Evolutionary conservation across 2,113 vertebrate genomes (phyloP).

Genomic region (Vimba vimba): DNA sequence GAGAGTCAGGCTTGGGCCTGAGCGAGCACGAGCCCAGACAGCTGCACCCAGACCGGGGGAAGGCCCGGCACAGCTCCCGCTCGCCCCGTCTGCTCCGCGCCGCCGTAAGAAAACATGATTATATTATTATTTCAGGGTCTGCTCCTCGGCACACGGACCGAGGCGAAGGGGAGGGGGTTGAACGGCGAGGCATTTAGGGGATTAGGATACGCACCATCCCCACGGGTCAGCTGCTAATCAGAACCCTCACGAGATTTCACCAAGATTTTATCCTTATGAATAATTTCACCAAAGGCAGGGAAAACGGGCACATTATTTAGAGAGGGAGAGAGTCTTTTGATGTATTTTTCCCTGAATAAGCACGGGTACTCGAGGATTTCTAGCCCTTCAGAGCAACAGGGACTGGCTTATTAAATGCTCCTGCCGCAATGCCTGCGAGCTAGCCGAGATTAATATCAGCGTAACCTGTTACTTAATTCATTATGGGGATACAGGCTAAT

Average conservation of each 20-base stretch:
- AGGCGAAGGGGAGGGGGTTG: slow-evolving; percentile 61
- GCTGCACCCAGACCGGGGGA: slow-evolving; percentile 66
- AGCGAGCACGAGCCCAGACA: slow-evolving; percentile 70
- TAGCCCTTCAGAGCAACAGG: slow-evolving; percentile 92
- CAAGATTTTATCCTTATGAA: slow-evolving; percentile 94
- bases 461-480: slow-evolving; percentile 99
- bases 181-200: slow-evolving; percentile 91
- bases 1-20: slow-evolving; percentile 60
- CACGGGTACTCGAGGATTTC: slow-evolving; percentile 96
- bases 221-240: slow-evolving; percentile 99
- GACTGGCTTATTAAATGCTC: slow-evolving; percentile 99
- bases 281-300: slow-evolving; percentile 97
- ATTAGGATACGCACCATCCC: slow-evolving; percentile 92
- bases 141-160: slow-evolving; percentile 64
- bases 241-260: slow-evolving; percentile 92
- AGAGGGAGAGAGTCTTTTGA: slow-evolving; percentile 91
- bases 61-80: slow-evolving; percentile 64
- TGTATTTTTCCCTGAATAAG: slow-evolving; percentile 93
- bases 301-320: slow-evolving; percentile 96
- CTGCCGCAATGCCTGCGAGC: slow-evolving; percentile 99
- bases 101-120: slow-evolving; percentile 83
- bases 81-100: slow-evolving; percentile 73
- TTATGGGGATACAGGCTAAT: slow-evolving; percentile 99
- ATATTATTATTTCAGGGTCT: slow-evolving; percentile 88
- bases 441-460: slow-evolving; percentile 99